These are phyloP conservation scores for Allygus modestus DNA, from an alignment of 2,888 invertebrate species.

Conservation along the genomic window DNA sequence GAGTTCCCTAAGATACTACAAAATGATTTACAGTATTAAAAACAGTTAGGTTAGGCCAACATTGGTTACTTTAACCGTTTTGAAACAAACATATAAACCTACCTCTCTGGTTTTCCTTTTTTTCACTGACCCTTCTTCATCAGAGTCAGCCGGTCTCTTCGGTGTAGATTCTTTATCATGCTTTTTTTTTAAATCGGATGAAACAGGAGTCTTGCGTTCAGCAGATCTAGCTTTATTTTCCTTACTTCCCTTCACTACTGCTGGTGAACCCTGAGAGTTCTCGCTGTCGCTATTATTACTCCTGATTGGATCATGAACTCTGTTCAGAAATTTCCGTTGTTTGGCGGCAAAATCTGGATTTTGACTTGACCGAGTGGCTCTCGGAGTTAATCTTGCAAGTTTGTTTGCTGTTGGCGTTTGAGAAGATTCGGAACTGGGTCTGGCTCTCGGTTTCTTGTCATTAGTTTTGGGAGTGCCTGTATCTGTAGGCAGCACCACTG, in stretches of 20 bases:
- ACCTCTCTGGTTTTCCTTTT: slow-evolving; percentile 41
- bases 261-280: slow-evolving; percentile 36
- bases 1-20: too few relatives aligned
- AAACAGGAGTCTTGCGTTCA: slow-evolving; percentile 25
- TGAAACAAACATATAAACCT: too few relatives aligned
- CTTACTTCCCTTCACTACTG: not conserved
- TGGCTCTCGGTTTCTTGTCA: slow-evolving; percentile 25
- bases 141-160: slow-evolving; percentile 27
- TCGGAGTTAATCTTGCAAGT: slow-evolving; percentile 44
- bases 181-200: slow-evolving; percentile 3
- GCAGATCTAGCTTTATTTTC: slow-evolving; percentile 34
- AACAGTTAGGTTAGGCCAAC: too few relatives aligned
- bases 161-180: slow-evolving; percentile 31
- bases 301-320: slow-evolving; percentile 72
- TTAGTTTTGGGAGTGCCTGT: not conserved
- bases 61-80: too few relatives aligned
- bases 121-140: slow-evolving; percentile 35
- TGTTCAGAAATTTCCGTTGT: slow-evolving; percentile 80
- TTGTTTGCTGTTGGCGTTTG: slow-evolving; percentile 24
- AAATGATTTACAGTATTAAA: too few relatives aligned
- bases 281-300: slow-evolving; percentile 52
- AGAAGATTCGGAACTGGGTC: slow-evolving; percentile 17
- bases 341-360: slow-evolving; percentile 81
- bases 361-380: slow-evolving; percentile 77
- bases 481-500: not conserved